Evolutionary conservation across 2,113 vertebrate genomes (phyloP).

Genomic region (Cebus imitator): DNA sequence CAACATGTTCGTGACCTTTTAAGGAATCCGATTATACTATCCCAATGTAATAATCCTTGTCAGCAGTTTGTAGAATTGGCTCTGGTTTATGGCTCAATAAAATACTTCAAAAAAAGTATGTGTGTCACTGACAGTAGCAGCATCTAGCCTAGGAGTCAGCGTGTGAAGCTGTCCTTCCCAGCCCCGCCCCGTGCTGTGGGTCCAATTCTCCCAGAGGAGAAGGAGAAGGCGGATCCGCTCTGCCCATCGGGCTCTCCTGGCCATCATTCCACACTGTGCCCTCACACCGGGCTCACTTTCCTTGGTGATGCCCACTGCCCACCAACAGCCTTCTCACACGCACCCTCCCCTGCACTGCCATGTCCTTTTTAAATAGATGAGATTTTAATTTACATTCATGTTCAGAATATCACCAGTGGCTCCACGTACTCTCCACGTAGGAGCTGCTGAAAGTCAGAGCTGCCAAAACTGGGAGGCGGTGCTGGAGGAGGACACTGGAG

Average conservation of each 20-base stretch:
- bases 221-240: not conserved
- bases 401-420: not conserved
- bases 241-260: too few relatives aligned
- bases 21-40: not conserved
- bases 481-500: too few relatives aligned
- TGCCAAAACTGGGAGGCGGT: fast-evolving
- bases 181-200: not conserved
- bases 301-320: fast-evolving
- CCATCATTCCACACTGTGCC: not conserved
- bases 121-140: not conserved
- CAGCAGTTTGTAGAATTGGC: fast-evolving
- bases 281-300: fast-evolving
- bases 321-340: not conserved
- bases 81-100: fast-evolving
- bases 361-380: too few relatives aligned
- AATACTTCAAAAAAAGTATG: not conserved
- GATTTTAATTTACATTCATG: too few relatives aligned
- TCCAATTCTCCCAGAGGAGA: not conserved
- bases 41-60: not conserved
- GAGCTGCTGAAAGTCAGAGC: not conserved
- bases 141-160: not conserved
- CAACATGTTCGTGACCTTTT: fast-evolving
- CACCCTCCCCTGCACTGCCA: too few relatives aligned
- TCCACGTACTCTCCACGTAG: not conserved
- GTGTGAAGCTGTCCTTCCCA: not conserved